Conservation (phyloP, 2,113 vertebrate species). For the Rhagologus leucostigma region DNA sequence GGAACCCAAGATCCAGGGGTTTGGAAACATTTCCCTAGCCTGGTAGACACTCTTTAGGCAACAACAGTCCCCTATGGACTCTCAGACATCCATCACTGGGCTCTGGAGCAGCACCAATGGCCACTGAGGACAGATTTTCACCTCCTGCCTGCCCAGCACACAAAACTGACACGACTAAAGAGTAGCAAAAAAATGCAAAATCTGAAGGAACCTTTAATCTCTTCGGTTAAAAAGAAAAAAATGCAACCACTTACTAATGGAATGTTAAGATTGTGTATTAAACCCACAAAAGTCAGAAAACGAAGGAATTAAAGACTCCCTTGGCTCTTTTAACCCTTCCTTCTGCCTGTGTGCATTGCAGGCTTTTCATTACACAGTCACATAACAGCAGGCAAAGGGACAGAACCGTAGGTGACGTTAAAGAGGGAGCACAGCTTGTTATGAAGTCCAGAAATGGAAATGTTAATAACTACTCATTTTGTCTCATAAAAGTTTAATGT, state of each 20-base stretch:
- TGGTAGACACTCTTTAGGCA: background rate
- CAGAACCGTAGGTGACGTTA: background rate
- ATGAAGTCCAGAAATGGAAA: slow-evolving; percentile 54
- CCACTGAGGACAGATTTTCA: background rate
- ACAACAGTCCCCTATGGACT: background rate
- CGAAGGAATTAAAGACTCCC: slow-evolving; percentile 61
- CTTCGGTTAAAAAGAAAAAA: slow-evolving; percentile 18
- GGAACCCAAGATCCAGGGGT: background rate
- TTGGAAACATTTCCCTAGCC: background rate
- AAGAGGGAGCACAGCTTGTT: background rate
- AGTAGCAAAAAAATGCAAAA: background rate
- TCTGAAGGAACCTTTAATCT: slow-evolving; percentile 42
- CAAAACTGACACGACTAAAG: background rate
- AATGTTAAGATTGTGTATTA: slow-evolving; percentile 69
- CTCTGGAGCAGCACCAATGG: background rate
- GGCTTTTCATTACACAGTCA: slow-evolving; percentile 39
- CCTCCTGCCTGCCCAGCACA: background rate
- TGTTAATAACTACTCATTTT: slow-evolving; percentile 57
- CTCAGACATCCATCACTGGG: background rate
- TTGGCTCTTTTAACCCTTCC: slow-evolving; percentile 55
- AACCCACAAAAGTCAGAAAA: slow-evolving; percentile 71
- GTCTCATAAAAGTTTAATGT: slow-evolving; percentile 65
- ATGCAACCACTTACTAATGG: slow-evolving; percentile 48
- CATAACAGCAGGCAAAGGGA: background rate
- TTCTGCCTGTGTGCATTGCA: background rate